Evolutionary conservation across 2,888 invertebrate species (phyloP).

Genomic region (Lochmaea crataegi): DNA sequence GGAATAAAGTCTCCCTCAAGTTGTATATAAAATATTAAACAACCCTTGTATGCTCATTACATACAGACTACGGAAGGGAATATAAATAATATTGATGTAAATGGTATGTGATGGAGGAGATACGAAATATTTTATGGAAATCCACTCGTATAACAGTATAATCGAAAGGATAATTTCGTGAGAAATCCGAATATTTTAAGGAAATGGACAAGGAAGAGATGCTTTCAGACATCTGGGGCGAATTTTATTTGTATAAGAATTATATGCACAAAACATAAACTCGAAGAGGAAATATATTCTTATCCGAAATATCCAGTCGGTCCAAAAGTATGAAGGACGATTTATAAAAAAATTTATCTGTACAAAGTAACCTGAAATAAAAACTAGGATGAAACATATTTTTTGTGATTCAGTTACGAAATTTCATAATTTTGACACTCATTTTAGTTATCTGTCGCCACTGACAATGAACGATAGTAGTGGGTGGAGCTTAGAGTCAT

Average conservation of each 20-base stretch:
- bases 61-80: constrained; percentile 48
- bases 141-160: constrained; percentile 26
- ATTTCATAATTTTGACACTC: too few relatives aligned
- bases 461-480: too few relatives aligned
- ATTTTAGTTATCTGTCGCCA: too few relatives aligned
- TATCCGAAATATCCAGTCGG: too few relatives aligned
- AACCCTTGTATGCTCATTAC: constrained; percentile 57
- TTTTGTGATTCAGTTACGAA: too few relatives aligned
- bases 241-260: constrained; percentile 12
- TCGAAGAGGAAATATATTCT: background rate
- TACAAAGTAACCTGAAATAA: too few relatives aligned
- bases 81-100: constrained; percentile 49
- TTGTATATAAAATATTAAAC: constrained; percentile 62
- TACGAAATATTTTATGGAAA: constrained; percentile 38
- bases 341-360: too few relatives aligned
- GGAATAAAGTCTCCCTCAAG: constrained; percentile 58
- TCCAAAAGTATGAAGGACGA: too few relatives aligned
- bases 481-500: too few relatives aligned
- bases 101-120: constrained; percentile 32
- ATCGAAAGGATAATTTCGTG: constrained; percentile 33
- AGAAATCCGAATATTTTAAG: constrained; percentile 23
- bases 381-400: too few relatives aligned
- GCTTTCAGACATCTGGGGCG: constrained; percentile 9
- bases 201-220: constrained; percentile 22
- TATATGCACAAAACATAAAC: constrained; percentile 8